Evolutionary conservation across 2,797 vertebrate species (phyloP).

Genomic region (Yasuhikotakia modesta): DNA sequence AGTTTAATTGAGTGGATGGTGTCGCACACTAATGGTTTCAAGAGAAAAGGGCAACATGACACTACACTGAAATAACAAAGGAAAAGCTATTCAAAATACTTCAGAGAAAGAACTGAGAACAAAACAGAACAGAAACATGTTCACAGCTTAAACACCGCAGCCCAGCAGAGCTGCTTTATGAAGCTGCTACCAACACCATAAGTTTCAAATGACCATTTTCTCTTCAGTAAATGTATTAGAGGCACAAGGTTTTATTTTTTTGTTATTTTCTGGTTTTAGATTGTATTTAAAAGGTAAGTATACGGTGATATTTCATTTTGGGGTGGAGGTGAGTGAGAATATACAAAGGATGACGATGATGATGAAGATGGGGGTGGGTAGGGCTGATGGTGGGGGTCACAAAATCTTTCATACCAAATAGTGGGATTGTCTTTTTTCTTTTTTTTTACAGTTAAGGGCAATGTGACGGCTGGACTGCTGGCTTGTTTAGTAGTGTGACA

Average conservation of each 20-base stretch:
- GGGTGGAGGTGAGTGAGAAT: slow-evolving; percentile 7
- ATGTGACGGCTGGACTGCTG: neutral
- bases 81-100: slow-evolving; percentile 19
- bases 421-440: slow-evolving; percentile 56
- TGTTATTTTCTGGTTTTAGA: slow-evolving; percentile 37
- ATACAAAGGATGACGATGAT: slow-evolving; percentile 34
- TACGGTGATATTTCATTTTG: slow-evolving; percentile 9
- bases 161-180: slow-evolving; percentile 82
- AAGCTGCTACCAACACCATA: slow-evolving; percentile 74
- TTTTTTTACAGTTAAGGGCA: slow-evolving; percentile 25
- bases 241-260: slow-evolving; percentile 79
- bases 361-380: slow-evolving; percentile 21
- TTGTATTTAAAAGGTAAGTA: slow-evolving; percentile 28
- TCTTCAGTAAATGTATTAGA: slow-evolving; percentile 86
- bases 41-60: slow-evolving; percentile 37
- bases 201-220: slow-evolving; percentile 81
- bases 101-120: slow-evolving; percentile 12
- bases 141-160: slow-evolving; percentile 71
- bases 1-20: slow-evolving; percentile 93
- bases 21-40: slow-evolving; percentile 88
- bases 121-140: slow-evolving; percentile 28
- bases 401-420: slow-evolving; percentile 22
- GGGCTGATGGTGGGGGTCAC: slow-evolving; percentile 26
- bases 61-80: slow-evolving; percentile 38
- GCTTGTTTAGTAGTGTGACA: too few relatives aligned